Conservation (phyloP, 2,888 invertebrate species). For the Abrostola tripartita region DNA sequence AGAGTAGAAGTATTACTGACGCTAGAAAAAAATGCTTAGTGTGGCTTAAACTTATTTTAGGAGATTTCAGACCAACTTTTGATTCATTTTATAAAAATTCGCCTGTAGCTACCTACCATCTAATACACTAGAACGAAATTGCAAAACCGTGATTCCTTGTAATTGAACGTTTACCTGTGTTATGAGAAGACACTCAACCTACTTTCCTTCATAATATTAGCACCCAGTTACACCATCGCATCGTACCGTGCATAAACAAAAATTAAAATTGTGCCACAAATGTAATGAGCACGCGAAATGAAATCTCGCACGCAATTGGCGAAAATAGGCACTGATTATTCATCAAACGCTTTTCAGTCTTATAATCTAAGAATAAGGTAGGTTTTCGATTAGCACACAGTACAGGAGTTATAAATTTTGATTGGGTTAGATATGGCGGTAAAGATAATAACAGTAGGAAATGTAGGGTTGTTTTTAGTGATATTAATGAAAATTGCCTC, state of each 20-base stretch:
- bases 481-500: slow-evolving; percentile 49
- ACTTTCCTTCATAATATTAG: neutral
- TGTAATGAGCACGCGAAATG: slow-evolving; percentile 55
- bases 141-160: too few relatives aligned
- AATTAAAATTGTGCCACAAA: slow-evolving; percentile 54
- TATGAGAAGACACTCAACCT: neutral
- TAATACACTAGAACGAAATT: too few relatives aligned
- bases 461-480: slow-evolving; percentile 37
- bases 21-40: too few relatives aligned
- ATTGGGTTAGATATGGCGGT: slow-evolving; percentile 46
- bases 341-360: slow-evolving; percentile 8
- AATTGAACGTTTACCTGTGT: too few relatives aligned
- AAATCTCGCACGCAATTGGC: slow-evolving; percentile 54
- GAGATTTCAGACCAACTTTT: too few relatives aligned
- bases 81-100: too few relatives aligned
- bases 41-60: too few relatives aligned
- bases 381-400: neutral
- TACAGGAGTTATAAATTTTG: slow-evolving; percentile 49
- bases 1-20: too few relatives aligned
- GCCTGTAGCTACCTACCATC: too few relatives aligned
- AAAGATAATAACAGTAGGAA: slow-evolving; percentile 49
- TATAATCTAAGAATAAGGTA: slow-evolving; percentile 22
- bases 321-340: slow-evolving; percentile 43
- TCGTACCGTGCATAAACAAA: slow-evolving; percentile 19
- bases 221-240: neutral